Evolutionary conservation across 2,113 vertebrate genomes (phyloP).

Genomic region (Charadrius vociferus): DNA sequence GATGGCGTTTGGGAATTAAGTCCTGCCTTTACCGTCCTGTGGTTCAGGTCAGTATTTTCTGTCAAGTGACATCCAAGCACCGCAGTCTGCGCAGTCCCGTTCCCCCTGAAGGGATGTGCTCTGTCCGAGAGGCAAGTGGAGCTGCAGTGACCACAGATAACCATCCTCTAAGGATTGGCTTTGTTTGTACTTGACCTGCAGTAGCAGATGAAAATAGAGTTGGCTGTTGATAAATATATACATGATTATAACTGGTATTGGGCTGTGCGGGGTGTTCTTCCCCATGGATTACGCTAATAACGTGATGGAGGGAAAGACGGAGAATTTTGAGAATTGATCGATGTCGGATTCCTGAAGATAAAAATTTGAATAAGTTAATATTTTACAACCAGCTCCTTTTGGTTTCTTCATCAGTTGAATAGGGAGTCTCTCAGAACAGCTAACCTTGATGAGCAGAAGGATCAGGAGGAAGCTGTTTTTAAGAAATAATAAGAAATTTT

Average conservation of each 20-base stretch:
- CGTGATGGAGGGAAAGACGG: background rate
- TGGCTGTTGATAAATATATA: background rate
- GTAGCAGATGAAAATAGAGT: background rate
- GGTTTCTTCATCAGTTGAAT: background rate
- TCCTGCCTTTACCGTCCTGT: background rate
- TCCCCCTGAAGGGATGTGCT: background rate
- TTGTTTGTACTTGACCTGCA: background rate
- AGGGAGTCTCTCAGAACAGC: background rate
- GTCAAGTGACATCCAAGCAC: background rate
- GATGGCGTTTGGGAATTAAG: background rate
- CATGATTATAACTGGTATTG: background rate
- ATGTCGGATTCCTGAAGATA: background rate
- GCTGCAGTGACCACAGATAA: background rate
- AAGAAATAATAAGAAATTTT: background rate
- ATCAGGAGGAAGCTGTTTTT: background rate
- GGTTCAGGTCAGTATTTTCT: background rate
- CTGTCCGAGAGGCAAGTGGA: background rate
- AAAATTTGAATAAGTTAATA: background rate
- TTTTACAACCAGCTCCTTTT: background rate
- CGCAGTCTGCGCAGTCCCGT: background rate
- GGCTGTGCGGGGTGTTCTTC: background rate
- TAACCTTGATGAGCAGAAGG: background rate
- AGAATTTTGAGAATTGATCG: background rate
- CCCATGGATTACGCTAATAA: background rate
- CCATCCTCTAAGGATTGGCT: background rate